A percentile compares a stretch with the other conserved stretches of the same genome.
Conservation (phyloP, 2,113 vertebrate genomes). For the Passer domesticus region DNA sequence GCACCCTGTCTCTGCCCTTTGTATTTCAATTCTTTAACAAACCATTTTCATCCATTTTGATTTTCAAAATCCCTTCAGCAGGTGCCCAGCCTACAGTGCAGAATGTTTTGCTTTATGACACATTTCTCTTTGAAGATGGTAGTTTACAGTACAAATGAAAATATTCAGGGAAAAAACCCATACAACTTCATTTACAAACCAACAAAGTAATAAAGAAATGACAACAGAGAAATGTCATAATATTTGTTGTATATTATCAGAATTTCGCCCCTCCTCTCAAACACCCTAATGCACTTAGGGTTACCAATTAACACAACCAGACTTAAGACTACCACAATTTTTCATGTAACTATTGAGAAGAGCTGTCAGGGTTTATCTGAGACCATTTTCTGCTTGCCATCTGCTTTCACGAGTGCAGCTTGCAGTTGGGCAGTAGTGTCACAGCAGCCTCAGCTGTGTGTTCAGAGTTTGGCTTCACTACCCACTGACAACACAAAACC, state of each 20-base stretch:
- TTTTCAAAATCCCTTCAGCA: not conserved
- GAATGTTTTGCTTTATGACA: not conserved
- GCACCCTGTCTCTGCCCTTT: not conserved
- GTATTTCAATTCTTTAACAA: not conserved
- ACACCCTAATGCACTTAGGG: slow-evolving; percentile 32
- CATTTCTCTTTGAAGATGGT: slow-evolving; percentile 71
- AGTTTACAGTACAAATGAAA: slow-evolving; percentile 91
- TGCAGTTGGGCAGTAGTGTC: not conserved
- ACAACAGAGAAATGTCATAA: slow-evolving; percentile 50
- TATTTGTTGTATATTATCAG: slow-evolving; percentile 22
- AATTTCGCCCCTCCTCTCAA: slow-evolving; percentile 33
- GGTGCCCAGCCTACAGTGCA: not conserved
- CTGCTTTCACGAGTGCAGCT: not conserved
- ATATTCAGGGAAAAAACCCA: slow-evolving; percentile 88
- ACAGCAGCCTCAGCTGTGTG: slow-evolving; percentile 33
- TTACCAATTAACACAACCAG: slow-evolving; percentile 40
- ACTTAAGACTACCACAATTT: slow-evolving; percentile 44
- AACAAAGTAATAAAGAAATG: slow-evolving; percentile 28
- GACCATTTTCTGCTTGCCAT: slow-evolving; percentile 46
- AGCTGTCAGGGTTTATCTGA: slow-evolving; percentile 4
- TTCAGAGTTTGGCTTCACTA: not conserved
- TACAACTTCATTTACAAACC: slow-evolving; percentile 77
- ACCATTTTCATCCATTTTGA: not conserved
- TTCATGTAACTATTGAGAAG: slow-evolving; percentile 14
- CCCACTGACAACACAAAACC: not conserved